Conservation (phyloP, 2,888 invertebrate genomes). For the Tachystola acroxantha region DNA sequence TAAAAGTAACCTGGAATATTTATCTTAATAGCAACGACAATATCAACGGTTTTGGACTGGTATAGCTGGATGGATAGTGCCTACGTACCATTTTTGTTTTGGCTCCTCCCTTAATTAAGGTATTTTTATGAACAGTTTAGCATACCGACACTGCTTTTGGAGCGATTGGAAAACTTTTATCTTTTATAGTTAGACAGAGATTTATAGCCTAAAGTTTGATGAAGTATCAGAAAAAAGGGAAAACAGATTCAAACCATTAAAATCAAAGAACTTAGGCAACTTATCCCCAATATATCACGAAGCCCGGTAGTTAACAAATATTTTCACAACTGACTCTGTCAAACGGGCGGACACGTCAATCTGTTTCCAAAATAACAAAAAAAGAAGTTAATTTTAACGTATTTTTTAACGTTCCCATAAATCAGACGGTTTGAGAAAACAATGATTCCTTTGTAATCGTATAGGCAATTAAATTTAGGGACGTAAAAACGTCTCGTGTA, state of each 20-base stretch:
- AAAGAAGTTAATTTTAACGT: constrained; percentile 29
- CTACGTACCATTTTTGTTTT: no score
- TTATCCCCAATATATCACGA: constrained; percentile 35
- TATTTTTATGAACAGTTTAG: no score
- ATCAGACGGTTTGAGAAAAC: constrained; percentile 68
- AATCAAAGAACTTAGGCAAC: constrained; percentile 19
- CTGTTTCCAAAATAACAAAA: constrained; percentile 19
- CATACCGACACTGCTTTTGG: no score
- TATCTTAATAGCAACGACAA: no score
- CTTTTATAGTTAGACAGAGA: background rate
- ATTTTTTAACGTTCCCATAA: constrained; percentile 47
- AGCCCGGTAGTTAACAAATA: constrained; percentile 57
- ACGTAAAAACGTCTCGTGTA: constrained; percentile 42
- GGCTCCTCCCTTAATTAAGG: no score
- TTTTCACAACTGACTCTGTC: constrained; percentile 40
- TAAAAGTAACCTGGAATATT: no score
- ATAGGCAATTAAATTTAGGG: constrained; percentile 67
- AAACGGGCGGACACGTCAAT: constrained; percentile 24
- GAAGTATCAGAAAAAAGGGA: background rate
- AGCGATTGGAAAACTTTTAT: background rate
- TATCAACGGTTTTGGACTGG: no score
- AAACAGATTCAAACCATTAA: constrained; percentile 4
- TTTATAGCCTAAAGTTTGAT: constrained; percentile 1
- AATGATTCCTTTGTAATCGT: constrained; percentile 73
- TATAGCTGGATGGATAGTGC: no score